Percentiles rank a stretch among this genome's conserved stretches.
phyloP scores from a whole-genome alignment of 2,888 invertebrate genomes.

The Alcis repandata region DNA sequence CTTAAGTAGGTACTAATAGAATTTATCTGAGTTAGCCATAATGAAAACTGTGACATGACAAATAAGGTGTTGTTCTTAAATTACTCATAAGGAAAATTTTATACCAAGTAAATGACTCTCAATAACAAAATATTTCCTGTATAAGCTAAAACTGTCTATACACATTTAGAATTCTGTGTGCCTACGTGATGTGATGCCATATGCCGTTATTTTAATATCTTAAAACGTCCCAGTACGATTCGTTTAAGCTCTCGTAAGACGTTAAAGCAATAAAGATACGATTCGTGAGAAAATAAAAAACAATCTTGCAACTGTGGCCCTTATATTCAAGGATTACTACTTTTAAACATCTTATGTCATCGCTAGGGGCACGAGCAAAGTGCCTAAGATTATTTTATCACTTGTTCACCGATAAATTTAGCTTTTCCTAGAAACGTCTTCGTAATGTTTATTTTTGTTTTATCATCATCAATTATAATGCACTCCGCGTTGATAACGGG shows the following conservation, averaged over 20 bases:
- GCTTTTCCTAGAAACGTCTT: slow-evolving; percentile 51
- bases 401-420: slow-evolving; percentile 57
- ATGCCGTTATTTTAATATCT: background rate
- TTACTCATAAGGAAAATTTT: slow-evolving; percentile 3
- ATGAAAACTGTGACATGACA: background rate
- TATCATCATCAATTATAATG: slow-evolving; percentile 37
- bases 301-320: slow-evolving; percentile 16
- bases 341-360: slow-evolving; percentile 18
- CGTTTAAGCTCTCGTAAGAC: background rate
- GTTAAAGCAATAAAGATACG: slow-evolving; percentile 13
- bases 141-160: background rate
- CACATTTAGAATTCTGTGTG: background rate
- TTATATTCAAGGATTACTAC: slow-evolving; percentile 13
- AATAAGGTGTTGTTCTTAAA: background rate
- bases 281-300: background rate
- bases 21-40: background rate
- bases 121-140: background rate
- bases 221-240: background rate
- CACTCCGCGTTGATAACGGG: slow-evolving; percentile 26
- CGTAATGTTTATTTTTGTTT: slow-evolving; percentile 52
- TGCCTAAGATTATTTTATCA: slow-evolving; percentile 37
- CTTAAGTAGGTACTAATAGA: background rate
- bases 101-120: background rate
- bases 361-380: slow-evolving; percentile 26
- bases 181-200: background rate